These are phyloP conservation scores for Chrysolina americana DNA, from an alignment of 2,888 invertebrate genomes.

Conservation along the genomic window DNA sequence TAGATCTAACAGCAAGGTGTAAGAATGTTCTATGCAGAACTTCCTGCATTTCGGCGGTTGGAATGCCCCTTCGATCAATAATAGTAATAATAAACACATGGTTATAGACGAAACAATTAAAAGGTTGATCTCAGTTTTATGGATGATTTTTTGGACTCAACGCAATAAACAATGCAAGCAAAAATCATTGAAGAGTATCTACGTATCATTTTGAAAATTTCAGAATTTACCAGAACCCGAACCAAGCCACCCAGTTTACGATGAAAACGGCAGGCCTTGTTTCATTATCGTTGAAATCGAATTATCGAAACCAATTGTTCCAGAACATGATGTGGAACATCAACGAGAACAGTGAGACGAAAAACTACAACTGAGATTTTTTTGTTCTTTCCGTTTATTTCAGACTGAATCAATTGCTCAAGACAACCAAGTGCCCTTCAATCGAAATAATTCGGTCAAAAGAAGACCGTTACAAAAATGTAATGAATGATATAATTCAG, in stretches of 20 bases:
- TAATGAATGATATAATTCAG: conserved; percentile 58
- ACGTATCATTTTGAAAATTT: too few relatives aligned
- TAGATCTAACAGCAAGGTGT: too few relatives aligned
- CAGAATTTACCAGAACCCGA: conserved; percentile 53
- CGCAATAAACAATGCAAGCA: too few relatives aligned
- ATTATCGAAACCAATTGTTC: conserved; percentile 60
- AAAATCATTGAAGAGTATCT: not conserved
- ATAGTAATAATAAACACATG: too few relatives aligned
- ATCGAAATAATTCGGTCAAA: conserved; percentile 57
- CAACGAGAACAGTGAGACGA: conserved; percentile 56
- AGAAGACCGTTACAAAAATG: conserved; percentile 60
- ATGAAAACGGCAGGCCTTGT: conserved; percentile 62
- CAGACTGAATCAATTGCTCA: conserved; percentile 30
- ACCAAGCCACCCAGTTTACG: conserved; percentile 61
- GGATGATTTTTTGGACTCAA: too few relatives aligned
- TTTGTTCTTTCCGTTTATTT: too few relatives aligned
- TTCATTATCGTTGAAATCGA: conserved; percentile 67
- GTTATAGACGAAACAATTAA: too few relatives aligned
- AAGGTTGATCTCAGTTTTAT: too few relatives aligned
- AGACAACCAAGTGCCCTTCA: conserved; percentile 1
- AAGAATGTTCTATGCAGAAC: too few relatives aligned
- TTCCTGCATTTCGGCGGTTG: too few relatives aligned
- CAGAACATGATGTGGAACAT: conserved; percentile 61
- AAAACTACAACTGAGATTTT: not conserved
- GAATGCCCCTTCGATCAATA: too few relatives aligned